A percentile compares a stretch with the other conserved stretches of the same genome.
phyloP scores from a whole-genome alignment of 2,888 invertebrate genomes.

The Tipula unca region DNA sequence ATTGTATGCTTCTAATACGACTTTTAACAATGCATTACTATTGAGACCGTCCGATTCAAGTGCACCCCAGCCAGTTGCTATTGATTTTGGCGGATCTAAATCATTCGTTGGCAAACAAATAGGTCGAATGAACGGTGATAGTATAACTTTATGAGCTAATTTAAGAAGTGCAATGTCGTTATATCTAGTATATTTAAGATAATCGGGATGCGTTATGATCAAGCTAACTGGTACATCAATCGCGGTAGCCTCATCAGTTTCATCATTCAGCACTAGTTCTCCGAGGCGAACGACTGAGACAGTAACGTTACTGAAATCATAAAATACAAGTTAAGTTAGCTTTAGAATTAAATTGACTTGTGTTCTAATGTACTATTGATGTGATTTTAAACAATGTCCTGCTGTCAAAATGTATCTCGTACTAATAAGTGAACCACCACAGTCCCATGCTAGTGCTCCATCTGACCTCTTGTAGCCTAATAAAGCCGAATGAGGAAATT shows the following conservation, averaged over 20 bases:
- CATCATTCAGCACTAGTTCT: constrained; percentile 35
- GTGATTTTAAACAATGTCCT: constrained; percentile 45
- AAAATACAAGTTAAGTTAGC: background rate
- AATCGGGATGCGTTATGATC: too few relatives aligned
- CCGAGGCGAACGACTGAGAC: constrained; percentile 36
- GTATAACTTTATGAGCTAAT: constrained; percentile 32
- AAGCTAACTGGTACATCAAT: constrained; percentile 33
- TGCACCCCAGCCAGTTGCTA: constrained; percentile 42
- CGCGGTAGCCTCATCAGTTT: constrained; percentile 31
- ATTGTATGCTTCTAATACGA: constrained; percentile 38
- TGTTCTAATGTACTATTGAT: background rate
- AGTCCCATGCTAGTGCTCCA: constrained; percentile 37
- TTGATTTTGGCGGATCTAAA: constrained; percentile 29
- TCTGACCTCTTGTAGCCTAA: background rate
- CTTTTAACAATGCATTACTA: constrained; percentile 41
- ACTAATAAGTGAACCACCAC: constrained; percentile 52
- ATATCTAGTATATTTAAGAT: constrained; percentile 37
- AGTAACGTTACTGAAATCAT: constrained; percentile 24
- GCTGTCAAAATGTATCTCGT: constrained; percentile 50
- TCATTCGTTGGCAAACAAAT: constrained; percentile 34
- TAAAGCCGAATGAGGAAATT: constrained; percentile 36
- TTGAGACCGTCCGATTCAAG: constrained; percentile 31
- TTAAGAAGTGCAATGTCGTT: constrained; percentile 45
- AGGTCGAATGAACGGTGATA: constrained; percentile 35
- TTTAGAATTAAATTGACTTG: background rate